Conservation (phyloP, 1,140 invertebrate species). For the Saccostrea cuccullata region DNA sequence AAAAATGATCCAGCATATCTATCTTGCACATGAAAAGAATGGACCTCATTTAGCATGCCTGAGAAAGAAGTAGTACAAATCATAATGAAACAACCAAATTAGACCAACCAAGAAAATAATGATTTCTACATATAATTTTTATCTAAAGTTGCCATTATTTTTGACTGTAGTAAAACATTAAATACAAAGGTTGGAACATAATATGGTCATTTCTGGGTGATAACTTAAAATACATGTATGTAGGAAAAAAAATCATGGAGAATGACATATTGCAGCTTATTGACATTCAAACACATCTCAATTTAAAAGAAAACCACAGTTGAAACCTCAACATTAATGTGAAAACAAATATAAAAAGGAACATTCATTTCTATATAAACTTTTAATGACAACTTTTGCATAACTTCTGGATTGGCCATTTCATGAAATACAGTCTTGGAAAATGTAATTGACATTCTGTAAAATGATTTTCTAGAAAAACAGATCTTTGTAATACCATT, state of each 20-base stretch:
- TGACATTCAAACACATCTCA: not conserved
- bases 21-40: slow-evolving; percentile 12
- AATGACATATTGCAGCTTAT: slow-evolving; percentile 31
- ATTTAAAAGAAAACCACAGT: not conserved
- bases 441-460: too few relatives aligned
- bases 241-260: not conserved
- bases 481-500: too few relatives aligned
- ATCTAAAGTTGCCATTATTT: too few relatives aligned
- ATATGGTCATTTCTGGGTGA: not conserved
- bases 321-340: not conserved
- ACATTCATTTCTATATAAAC: not conserved
- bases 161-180: too few relatives aligned
- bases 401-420: not conserved
- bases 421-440: too few relatives aligned
- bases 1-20: slow-evolving; percentile 18
- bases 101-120: not conserved
- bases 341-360: not conserved
- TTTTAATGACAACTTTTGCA: slow-evolving; percentile 16
- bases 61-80: not conserved
- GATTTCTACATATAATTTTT: not conserved
- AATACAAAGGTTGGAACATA: not conserved
- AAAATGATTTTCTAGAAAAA: too few relatives aligned
- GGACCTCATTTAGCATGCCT: not conserved
- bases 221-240: not conserved
- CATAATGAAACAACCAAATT: not conserved